Conservation (phyloP, 2,797 vertebrate genomes). For the Tolypeutes matacus region DNA sequence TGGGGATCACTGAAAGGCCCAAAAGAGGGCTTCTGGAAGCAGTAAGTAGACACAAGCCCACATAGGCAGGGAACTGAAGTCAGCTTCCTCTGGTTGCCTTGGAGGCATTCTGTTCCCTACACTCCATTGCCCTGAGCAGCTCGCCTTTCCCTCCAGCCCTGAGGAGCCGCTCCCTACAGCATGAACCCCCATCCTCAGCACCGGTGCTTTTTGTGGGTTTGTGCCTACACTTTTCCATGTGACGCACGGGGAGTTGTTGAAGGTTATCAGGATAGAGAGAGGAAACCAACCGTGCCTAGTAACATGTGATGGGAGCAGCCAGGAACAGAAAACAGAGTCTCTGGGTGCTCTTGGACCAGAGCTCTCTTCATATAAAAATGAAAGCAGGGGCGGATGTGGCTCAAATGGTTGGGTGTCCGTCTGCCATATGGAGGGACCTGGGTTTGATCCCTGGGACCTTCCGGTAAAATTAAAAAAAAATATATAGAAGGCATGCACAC, state of each 20-base stretch:
- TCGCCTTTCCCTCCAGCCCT: no score
- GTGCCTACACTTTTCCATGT: neutral
- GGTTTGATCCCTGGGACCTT: no score
- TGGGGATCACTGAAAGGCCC: neutral
- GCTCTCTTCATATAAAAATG: neutral
- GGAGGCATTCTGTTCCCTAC: neutral
- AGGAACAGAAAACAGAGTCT: neutral
- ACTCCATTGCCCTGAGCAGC: neutral
- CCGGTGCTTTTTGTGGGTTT: neutral
- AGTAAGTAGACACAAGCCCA: neutral
- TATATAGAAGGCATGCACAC: no score
- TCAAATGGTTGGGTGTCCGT: no score
- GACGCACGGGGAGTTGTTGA: neutral
- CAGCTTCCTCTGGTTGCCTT: neutral
- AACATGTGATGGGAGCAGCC: neutral
- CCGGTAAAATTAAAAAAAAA: no score
- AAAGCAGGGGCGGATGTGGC: no score
- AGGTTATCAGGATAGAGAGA: neutral
- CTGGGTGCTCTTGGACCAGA: neutral
- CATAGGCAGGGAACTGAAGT: rapidly evolving
- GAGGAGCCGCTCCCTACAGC: no score
- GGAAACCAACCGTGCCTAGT: neutral
- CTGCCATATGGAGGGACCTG: no score
- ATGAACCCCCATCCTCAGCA: neutral
- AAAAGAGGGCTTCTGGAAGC: neutral